These are phyloP conservation scores for Saiga tatarica DNA, from an alignment of 2,113 vertebrate genomes.

Conservation along the genomic window DNA sequence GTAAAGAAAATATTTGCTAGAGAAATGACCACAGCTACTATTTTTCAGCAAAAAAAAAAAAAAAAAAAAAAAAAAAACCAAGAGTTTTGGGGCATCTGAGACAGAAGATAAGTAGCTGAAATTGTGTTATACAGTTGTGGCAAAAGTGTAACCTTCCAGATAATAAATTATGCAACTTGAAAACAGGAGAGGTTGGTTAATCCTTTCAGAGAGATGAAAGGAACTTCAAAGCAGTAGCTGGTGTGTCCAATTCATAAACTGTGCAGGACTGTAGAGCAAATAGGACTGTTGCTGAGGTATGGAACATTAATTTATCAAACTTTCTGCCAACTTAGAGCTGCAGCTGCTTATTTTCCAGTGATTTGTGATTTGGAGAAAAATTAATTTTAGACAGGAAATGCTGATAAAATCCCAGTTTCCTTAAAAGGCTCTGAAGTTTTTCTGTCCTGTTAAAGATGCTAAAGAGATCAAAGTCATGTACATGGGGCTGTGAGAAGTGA, in stretches of 20 bases:
- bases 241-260: not conserved
- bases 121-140: not conserved
- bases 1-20: not conserved
- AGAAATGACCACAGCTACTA: not conserved
- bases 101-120: not conserved
- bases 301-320: not conserved
- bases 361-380: not conserved
- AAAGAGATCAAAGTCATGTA: not conserved
- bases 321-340: not conserved
- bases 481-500: not conserved
- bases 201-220: not conserved
- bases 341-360: constrained; percentile 1
- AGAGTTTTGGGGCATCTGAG: not conserved
- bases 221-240: not conserved
- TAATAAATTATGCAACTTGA: not conserved
- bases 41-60: not conserved
- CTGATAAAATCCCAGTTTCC: not conserved
- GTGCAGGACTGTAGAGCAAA: not conserved
- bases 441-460: not conserved
- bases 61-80: not conserved
- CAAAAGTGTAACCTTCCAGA: not conserved
- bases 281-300: not conserved
- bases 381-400: constrained; percentile 13
- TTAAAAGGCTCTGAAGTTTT: not conserved
- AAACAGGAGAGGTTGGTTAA: not conserved